A percentile compares a stretch with the other conserved stretches of the same genome.
These are phyloP conservation scores for Zaprionus bogoriensis DNA, from an alignment of 2,888 invertebrate species.

Conservation along the genomic window DNA sequence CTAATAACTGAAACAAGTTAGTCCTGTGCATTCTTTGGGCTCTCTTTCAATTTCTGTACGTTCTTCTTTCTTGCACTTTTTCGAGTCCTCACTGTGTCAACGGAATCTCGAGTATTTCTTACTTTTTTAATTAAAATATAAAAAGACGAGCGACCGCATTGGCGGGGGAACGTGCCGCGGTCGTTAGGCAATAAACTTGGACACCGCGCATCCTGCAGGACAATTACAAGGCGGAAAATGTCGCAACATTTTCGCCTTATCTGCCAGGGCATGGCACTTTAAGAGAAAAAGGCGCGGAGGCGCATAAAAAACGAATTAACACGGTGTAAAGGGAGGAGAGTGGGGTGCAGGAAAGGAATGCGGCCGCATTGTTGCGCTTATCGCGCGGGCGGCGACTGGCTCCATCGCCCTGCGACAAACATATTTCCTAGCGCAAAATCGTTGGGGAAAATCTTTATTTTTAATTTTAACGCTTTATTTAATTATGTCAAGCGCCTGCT, in stretches of 20 bases:
- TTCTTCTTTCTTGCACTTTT: background rate
- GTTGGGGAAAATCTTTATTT: conserved; percentile 69
- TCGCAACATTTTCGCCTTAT: conserved; percentile 71
- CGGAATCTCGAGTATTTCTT: conserved; percentile 37
- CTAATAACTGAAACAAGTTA: conserved; percentile 21
- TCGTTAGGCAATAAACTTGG: conserved; percentile 81
- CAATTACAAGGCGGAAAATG: conserved; percentile 71
- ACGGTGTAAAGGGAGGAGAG: background rate
- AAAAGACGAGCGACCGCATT: conserved; percentile 46
- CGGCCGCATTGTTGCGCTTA: conserved; percentile 47
- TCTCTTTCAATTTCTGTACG: background rate
- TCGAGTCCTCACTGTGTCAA: conserved; percentile 38
- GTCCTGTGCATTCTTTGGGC: too few relatives aligned
- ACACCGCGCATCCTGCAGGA: conserved; percentile 64
- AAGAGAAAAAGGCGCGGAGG: conserved; percentile 50
- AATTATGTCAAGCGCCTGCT: conserved; percentile 72
- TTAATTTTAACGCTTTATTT: conserved; percentile 80
- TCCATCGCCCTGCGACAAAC: conserved; percentile 50
- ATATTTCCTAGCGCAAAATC: conserved; percentile 53
- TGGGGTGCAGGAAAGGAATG: conserved; percentile 21
- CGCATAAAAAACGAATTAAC: conserved; percentile 67
- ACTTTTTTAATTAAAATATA: conserved; percentile 59
- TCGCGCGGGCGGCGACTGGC: conserved; percentile 8
- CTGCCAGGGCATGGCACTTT: conserved; percentile 44
- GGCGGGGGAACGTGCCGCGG: conserved; percentile 67